These are phyloP conservation scores for Lophotis ruficrista DNA, from an alignment of 2,113 vertebrate species.

Conservation along the genomic window DNA sequence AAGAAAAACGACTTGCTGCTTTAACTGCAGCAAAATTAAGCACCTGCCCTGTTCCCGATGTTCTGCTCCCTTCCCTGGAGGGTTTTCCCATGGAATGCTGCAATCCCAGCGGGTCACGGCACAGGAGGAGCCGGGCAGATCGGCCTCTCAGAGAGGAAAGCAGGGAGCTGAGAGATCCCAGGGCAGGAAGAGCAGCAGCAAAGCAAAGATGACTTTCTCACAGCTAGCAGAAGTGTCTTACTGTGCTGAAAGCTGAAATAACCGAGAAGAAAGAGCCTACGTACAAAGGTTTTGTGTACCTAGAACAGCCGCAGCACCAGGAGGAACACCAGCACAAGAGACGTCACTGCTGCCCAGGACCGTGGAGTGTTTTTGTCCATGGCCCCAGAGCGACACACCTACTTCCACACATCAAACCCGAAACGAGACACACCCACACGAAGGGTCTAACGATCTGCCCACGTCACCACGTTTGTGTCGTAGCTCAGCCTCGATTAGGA, in stretches of 20 bases:
- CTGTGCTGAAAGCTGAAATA: background rate
- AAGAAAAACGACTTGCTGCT: background rate
- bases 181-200: background rate
- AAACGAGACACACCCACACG: background rate
- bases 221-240: background rate
- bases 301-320: background rate
- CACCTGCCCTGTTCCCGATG: background rate
- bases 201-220: background rate
- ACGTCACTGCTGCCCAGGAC: background rate
- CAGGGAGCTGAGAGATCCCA: background rate
- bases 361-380: background rate
- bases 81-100: background rate
- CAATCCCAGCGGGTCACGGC: background rate
- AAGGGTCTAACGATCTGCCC: background rate
- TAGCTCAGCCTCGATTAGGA: too few relatives aligned
- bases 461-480: too few relatives aligned
- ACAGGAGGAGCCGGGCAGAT: background rate
- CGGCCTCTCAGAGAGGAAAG: background rate
- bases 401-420: background rate
- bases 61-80: background rate
- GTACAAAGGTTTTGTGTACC: background rate
- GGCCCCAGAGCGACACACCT: background rate
- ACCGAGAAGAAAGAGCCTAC: background rate
- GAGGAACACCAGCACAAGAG: background rate
- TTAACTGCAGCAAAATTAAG: slow-evolving; percentile 29